Evolutionary conservation across 1,140 invertebrate genomes (phyloP), one percentile per base, ranked within the genome.

Genomic region (Drosophila micromelanica): DNA sequence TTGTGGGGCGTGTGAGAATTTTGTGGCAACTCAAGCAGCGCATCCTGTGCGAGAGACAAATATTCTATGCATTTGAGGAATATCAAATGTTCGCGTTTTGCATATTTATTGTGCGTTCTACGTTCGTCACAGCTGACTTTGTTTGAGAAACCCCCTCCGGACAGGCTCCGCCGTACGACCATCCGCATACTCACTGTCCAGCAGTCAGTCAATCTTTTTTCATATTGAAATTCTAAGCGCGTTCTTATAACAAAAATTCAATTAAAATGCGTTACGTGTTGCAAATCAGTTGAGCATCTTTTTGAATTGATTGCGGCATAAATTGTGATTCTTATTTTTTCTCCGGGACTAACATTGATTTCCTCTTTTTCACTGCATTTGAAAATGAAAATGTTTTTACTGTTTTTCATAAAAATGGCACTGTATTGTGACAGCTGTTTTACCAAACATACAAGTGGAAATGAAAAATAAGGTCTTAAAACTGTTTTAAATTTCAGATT

Each of bases 81-180:
- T 86, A 87, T 82, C 71, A 86, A 86, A 76, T 61, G 78, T 67
- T 73, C 75, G 68, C 82, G 76, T 68, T 86, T 86, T 86, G 84
- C 82, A 86, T 86, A 89, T 89, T 86, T 87, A 86, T 82, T 64
- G 57, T 77, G 49, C 73, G 64, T 52, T 76, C 78, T 55, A 42
- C 42, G 48, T 15, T 20, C 27, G 37, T 40, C 55, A 55, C 51
- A 46, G 30, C 54, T 65, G 54, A 49, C 15, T 60, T 49, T 61
- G 37, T 67, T 35, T 6, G 32, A 8, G 5, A 51, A 5, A 27
- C 5, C 27, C 30, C 2, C 15, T 45, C 13, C n/a, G 13, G 6
- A 15, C 6, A 7, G 3, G 1, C 40, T 12, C 35, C 17, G 43
- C 20, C 38, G 17, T 17, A 11, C 8, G 27, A 7, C 27, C 37